Evolutionary conservation across 2,797 vertebrate species (phyloP), one percentile per base, ranked within the genome.

Genomic region (Myioborus miniatus): DNA sequence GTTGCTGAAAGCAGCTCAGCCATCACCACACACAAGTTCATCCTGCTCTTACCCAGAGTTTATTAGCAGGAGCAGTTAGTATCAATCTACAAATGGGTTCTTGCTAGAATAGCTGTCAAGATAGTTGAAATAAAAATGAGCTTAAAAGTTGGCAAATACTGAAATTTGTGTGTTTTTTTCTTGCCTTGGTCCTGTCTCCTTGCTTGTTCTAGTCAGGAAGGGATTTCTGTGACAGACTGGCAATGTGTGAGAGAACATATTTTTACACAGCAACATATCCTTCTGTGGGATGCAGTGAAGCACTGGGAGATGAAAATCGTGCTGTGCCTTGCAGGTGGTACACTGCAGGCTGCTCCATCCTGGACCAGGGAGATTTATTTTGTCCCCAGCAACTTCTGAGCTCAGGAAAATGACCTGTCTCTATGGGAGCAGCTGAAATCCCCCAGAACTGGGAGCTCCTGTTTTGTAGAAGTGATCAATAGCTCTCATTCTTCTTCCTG

Each of bases 221-320:
- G 46, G 69, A 47, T 90, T 88, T 95, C 75, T 87, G 86, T 92
- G 86, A 58, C 83, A 93, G 74, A 81, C 89, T 85, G 91, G 71
- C 46, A 58, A 58, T 23, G 23, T 87, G 77, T 29, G 63, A 95
- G 58, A 47, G 56, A 71, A 76, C 46, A 32, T 67, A 46, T 81
- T 93, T 90, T 92, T 63, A 52, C 77, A 52, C 53, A 32, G 85
- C 53, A 71, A 39, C 46, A 39, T 29, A 29, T 59, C 27, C 6
- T 41, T 86, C 81, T 70, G 91, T 84, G 78, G 91, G 83, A 80
- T 80, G 84, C n/a, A 46, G 52, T 22, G 41, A 89, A 77, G 60
- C n/a, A 11, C 8, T 62, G 90, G 32, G 71, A 82, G 70, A 79
- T 15, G 2, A 36, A 69, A 86, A 56, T 86, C 2, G 1, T 77